Conservation (phyloP, 2,797 vertebrate species). For the Sphenodon punctatus region DNA sequence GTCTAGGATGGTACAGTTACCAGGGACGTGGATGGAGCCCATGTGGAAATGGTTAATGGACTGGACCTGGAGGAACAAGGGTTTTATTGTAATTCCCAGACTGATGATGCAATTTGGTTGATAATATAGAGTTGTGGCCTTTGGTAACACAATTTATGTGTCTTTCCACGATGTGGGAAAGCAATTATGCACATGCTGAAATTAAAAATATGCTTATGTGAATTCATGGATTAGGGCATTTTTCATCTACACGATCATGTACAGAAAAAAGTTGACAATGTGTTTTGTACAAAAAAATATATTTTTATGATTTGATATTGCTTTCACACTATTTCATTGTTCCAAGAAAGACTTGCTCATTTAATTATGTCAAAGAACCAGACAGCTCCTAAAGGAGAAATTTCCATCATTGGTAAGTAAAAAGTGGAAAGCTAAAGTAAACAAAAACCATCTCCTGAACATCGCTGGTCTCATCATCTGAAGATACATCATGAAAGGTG, state of each 20-base stretch:
- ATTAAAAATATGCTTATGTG: fast-evolving
- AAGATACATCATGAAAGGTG: too few relatives aligned
- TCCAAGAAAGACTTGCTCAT: background rate
- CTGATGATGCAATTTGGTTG: too few relatives aligned
- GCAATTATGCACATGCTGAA: background rate
- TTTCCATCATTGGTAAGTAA: background rate
- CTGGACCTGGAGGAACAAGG: too few relatives aligned
- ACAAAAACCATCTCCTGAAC: background rate
- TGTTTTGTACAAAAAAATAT: background rate
- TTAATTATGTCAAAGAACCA: background rate
- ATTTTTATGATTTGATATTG: background rate
- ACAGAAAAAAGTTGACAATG: background rate
- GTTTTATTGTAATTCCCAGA: too few relatives aligned
- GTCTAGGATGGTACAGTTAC: too few relatives aligned
- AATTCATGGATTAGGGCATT: fast-evolving
- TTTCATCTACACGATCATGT: background rate
- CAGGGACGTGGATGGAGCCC: too few relatives aligned
- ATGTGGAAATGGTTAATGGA: too few relatives aligned
- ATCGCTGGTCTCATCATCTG: background rate
- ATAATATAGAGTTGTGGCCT: too few relatives aligned
- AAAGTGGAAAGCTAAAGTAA: conserved; percentile 22
- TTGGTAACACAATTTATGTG: too few relatives aligned
- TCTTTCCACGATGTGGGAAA: too few relatives aligned
- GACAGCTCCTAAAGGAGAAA: background rate
- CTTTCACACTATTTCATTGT: background rate